phyloP scores from a whole-genome alignment of 2,113 vertebrate genomes.

The Xenopus laevis region DNA sequence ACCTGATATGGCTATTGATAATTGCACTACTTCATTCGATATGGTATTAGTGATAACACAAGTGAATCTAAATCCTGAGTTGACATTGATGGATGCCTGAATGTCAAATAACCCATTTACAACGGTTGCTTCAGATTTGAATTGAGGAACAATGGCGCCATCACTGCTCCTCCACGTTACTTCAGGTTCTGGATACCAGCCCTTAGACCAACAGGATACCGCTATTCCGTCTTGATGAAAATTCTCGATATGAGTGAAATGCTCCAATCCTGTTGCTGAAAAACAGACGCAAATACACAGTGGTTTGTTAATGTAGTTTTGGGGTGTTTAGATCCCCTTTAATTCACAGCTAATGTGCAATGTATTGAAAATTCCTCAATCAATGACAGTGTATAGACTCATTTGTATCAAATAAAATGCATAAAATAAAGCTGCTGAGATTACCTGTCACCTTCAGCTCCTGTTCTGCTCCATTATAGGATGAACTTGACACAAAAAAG shows the following conservation, averaged over 20 bases:
- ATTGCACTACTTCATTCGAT: not conserved
- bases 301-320: not conserved
- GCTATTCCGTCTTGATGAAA: not conserved
- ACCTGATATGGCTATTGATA: not conserved
- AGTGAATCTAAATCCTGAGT: not conserved
- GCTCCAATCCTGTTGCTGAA: not conserved
- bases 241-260: not conserved
- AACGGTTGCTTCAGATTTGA: not conserved
- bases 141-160: not conserved
- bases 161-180: not conserved
- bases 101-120: not conserved
- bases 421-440: not conserved
- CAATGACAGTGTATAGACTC: not conserved
- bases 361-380: not conserved
- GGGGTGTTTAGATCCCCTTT: not conserved
- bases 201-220: not conserved
- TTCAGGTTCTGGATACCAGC: constrained; percentile 1
- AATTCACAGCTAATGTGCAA: not conserved
- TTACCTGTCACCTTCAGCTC: not conserved
- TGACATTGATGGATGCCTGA: not conserved
- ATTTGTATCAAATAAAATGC: not conserved
- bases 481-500: not conserved
- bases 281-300: not conserved
- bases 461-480: not conserved
- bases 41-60: not conserved